Conservation (phyloP, 1,140 invertebrate genomes). For the Radopholus similis region DNA sequence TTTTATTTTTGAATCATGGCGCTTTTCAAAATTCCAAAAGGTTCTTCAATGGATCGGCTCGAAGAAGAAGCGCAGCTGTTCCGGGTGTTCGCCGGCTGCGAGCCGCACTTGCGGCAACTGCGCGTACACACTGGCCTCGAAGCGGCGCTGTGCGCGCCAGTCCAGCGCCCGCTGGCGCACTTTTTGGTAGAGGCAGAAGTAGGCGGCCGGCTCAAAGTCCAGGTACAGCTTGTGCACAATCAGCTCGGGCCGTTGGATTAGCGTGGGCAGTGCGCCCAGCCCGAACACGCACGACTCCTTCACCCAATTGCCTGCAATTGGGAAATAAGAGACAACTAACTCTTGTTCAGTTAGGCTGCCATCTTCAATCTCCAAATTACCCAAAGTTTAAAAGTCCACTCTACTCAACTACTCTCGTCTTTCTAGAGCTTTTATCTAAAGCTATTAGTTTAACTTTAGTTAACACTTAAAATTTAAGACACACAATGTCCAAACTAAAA, state of each 20-base stretch:
- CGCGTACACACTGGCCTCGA: slow-evolving; percentile 17
- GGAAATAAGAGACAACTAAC: too few relatives aligned
- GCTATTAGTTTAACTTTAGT: too few relatives aligned
- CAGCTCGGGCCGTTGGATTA: slow-evolving; percentile 43
- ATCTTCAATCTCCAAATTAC: not conserved
- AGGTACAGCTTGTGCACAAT: slow-evolving; percentile 53
- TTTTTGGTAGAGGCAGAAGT: slow-evolving; percentile 22
- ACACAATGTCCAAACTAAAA: too few relatives aligned
- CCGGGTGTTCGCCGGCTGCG: not conserved
- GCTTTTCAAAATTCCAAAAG: too few relatives aligned
- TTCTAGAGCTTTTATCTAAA: too few relatives aligned
- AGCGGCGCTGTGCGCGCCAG: slow-evolving; percentile 2
- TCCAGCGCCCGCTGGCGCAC: slow-evolving; percentile 32
- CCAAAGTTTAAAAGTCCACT: not conserved
- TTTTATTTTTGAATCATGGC: too few relatives aligned
- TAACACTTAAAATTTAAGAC: too few relatives aligned
- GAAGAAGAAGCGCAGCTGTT: slow-evolving; percentile 23
- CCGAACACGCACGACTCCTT: slow-evolving; percentile 52
- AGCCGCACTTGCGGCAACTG: slow-evolving; percentile 34
- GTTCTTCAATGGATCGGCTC: too few relatives aligned
- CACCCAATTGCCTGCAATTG: slow-evolving; percentile 43
- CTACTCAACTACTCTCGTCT: too few relatives aligned
- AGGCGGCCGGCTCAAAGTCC: slow-evolving; percentile 45
- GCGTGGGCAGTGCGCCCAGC: slow-evolving; percentile 37
- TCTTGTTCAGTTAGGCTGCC: not conserved